phyloP scores from a whole-genome alignment of 2,888 invertebrate species.

The Cyclophora albipunctata region DNA sequence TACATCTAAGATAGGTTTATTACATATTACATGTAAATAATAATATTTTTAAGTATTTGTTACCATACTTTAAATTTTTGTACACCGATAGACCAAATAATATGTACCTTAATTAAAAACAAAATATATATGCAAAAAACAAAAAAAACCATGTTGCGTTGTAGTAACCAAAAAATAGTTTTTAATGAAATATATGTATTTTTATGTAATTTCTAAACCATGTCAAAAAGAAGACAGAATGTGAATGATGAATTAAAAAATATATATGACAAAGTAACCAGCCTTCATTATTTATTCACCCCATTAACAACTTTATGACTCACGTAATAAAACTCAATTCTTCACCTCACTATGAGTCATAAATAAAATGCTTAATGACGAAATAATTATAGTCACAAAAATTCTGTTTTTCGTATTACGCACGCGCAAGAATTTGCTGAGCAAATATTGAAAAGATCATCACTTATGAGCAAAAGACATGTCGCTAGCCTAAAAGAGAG shows the following conservation, averaged over 20 bases:
- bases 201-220: conserved; percentile 2
- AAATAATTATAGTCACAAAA: conserved; percentile 1
- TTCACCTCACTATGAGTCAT: conserved; percentile 10
- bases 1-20: too few relatives aligned
- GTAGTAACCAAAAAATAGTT: conserved; percentile 16
- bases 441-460: conserved; percentile 20
- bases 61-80: too few relatives aligned
- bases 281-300: conserved; percentile 2
- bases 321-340: not conserved
- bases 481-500: not conserved
- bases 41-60: too few relatives aligned
- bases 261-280: conserved; percentile 3
- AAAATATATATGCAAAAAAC: too few relatives aligned
- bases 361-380: not conserved
- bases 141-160: conserved; percentile 20
- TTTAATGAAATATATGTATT: not conserved
- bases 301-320: not conserved
- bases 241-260: not conserved
- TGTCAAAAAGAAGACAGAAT: not conserved
- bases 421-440: conserved; percentile 5
- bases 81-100: too few relatives aligned
- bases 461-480: conserved; percentile 5
- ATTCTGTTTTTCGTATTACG: conserved; percentile 2
- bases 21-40: too few relatives aligned
- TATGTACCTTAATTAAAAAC: too few relatives aligned